phyloP scores from a whole-genome alignment of 1,140 invertebrate species.

The Alviniconcha marisindica region DNA sequence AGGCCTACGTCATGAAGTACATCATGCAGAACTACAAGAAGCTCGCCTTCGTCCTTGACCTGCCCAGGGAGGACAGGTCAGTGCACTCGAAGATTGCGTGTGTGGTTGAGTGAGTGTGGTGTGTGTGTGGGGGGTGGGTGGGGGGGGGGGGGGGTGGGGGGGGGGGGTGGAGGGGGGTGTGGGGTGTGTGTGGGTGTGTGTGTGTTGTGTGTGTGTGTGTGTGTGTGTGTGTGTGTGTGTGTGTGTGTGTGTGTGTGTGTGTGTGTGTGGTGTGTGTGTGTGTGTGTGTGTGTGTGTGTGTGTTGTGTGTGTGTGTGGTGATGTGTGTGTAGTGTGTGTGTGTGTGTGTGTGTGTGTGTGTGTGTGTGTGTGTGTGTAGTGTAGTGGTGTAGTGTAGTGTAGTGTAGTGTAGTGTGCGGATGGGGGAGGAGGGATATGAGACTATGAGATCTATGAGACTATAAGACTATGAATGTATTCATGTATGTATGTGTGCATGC shows the following conservation, averaged over 20 bases:
- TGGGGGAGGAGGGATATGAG: too few relatives aligned
- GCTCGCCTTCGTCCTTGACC: constrained; percentile 72
- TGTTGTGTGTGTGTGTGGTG: too few relatives aligned
- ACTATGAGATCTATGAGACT: too few relatives aligned
- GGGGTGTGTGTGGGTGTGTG: background rate
- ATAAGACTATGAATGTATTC: too few relatives aligned
- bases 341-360: too few relatives aligned
- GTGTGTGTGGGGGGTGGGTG: background rate
- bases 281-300: too few relatives aligned
- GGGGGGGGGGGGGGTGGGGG: background rate
- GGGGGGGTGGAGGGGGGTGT: background rate
- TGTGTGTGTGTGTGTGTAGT: too few relatives aligned
- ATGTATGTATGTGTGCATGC: too few relatives aligned
- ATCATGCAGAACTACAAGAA: constrained; percentile 76
- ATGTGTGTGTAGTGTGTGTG: too few relatives aligned
- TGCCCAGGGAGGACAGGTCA: constrained; percentile 68
- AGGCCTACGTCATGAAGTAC: constrained; percentile 76
- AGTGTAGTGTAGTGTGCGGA: too few relatives aligned
- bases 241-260: constrained; percentile 4
- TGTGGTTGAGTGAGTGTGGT: background rate
- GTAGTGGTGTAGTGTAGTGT: too few relatives aligned
- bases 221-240: constrained; percentile 22
- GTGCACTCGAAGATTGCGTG: too few relatives aligned
- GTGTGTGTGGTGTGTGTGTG: background rate
- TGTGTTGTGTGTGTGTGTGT: constrained; percentile 29